A percentile compares a stretch with the other conserved stretches of the same genome.
Evolutionary conservation across 2,113 vertebrate species (phyloP).

Genomic region (Eclectus roratus): DNA sequence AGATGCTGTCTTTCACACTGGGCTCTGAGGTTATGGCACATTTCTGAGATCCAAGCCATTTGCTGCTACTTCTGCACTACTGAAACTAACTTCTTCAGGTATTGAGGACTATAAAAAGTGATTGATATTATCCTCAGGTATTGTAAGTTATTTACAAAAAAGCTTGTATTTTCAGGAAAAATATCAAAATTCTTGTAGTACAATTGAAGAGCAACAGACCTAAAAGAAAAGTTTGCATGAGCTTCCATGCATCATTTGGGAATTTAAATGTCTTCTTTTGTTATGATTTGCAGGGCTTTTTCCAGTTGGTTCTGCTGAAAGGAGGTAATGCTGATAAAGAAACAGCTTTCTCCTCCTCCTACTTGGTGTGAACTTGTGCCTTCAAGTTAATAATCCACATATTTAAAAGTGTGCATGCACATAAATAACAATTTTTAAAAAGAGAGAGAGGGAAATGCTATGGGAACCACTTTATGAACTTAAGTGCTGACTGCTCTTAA

Average conservation of each 20-base stretch:
- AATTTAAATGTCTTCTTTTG: not conserved
- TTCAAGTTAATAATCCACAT: not conserved
- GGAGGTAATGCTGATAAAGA: not conserved
- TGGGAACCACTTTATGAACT: slow-evolving; percentile 10
- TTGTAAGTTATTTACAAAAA: not conserved
- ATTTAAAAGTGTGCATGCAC: not conserved
- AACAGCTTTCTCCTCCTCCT: not conserved
- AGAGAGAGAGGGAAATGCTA: not conserved
- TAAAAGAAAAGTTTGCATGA: not conserved
- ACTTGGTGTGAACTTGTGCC: not conserved
- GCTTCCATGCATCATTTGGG: not conserved
- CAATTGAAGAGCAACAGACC: not conserved
- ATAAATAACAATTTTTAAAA: not conserved
- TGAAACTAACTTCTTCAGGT: not conserved
- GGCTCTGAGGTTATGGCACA: not conserved
- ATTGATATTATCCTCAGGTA: not conserved
- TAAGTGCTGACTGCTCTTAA: slow-evolving; percentile 32
- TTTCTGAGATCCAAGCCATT: not conserved
- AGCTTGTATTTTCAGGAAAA: not conserved
- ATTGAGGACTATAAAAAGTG: not conserved
- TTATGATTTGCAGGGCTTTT: not conserved
- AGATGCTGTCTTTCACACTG: not conserved
- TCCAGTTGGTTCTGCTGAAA: not conserved
- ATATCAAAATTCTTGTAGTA: not conserved
- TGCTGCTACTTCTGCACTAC: not conserved